Evolutionary conservation across 2,888 invertebrate species (phyloP).

Genomic region (Pandemis heparana): DNA sequence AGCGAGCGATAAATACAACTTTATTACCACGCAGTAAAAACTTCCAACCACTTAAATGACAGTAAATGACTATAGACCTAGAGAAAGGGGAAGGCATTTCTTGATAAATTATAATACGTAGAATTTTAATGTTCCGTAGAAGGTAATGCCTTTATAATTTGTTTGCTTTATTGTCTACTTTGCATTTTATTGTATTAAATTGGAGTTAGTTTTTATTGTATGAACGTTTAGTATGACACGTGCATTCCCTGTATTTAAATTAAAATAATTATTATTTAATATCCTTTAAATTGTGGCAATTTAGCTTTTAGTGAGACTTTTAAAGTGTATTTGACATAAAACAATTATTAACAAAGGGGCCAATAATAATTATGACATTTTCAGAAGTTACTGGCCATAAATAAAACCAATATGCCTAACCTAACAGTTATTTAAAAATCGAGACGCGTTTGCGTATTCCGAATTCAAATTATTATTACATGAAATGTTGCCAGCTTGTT

Average conservation of each 20-base stretch:
- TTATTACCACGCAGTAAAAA: slow-evolving; percentile 50
- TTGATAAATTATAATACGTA: slow-evolving; percentile 76
- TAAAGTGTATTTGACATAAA: background rate
- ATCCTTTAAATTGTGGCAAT: slow-evolving; percentile 30
- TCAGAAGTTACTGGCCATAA: background rate
- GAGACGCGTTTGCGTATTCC: background rate
- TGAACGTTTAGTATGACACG: slow-evolving; percentile 39
- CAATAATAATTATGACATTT: background rate
- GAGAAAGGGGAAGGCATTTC: slow-evolving; percentile 75
- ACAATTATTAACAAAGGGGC: background rate
- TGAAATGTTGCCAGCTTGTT: slow-evolving; percentile 1
- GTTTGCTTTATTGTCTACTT: slow-evolving; percentile 79
- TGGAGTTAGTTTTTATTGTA: slow-evolving; percentile 62
- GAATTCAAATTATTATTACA: background rate
- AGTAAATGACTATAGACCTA: slow-evolving; percentile 43
- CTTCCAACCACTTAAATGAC: slow-evolving; percentile 4
- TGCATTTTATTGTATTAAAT: slow-evolving; percentile 80
- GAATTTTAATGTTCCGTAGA: slow-evolving; percentile 74
- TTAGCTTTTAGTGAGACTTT: slow-evolving; percentile 16
- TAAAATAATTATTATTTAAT: slow-evolving; percentile 36
- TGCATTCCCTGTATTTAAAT: slow-evolving; percentile 40
- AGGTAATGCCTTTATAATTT: slow-evolving; percentile 81
- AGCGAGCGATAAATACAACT: slow-evolving; percentile 44
- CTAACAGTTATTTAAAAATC: background rate
- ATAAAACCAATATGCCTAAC: background rate